Evolutionary conservation across 2,888 invertebrate genomes (phyloP), one percentile per base, ranked within the genome.

Genomic region (Lypha dubia): DNA sequence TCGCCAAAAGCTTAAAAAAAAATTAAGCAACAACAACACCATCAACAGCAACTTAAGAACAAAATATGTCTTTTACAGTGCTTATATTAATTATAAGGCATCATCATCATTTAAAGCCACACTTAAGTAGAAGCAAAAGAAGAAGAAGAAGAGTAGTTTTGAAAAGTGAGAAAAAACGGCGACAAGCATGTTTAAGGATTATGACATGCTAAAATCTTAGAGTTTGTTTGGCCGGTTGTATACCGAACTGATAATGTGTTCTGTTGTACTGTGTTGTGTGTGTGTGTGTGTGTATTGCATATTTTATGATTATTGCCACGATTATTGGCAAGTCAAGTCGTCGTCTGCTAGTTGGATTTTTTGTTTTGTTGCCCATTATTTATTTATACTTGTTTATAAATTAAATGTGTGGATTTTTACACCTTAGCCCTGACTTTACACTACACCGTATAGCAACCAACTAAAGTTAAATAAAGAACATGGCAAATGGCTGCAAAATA

Each of bases 231-330:
- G 41, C n/a, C 8, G 32, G 17, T 17, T 62, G 24, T 17, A 6
- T 44, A 20, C n/a, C 0, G 15, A n/a, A 20, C 46, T 11, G 49
- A 49, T 49, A 35, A 7, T 51, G 15, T 22, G 24, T 46, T 41
- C n/a, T 51, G 9, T 22, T 15, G 35, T 38, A 38, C 15, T 38
- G 22, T 22, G 51, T 60, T 32, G 20, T 41, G 62, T 63, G 15
- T 51, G 28, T 17, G 28, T 51, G 38, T 53, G 70, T 71, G 68
- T 81, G 75, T 80, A 35, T 70, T 67, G 80, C 76, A 84, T 80
- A 84, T 73, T 84, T 84, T 84, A 80, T 84, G 84, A 84, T 84
- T 84, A 84, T 81, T 83, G 74, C 83, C 70, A 51, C 74, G 83
- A 79, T 83, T 84, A 84, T 84, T 84, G 84, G 80, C 84, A 84